phyloP scores from a whole-genome alignment of 2,113 vertebrate genomes.

The Cyprinus carpio region DNA sequence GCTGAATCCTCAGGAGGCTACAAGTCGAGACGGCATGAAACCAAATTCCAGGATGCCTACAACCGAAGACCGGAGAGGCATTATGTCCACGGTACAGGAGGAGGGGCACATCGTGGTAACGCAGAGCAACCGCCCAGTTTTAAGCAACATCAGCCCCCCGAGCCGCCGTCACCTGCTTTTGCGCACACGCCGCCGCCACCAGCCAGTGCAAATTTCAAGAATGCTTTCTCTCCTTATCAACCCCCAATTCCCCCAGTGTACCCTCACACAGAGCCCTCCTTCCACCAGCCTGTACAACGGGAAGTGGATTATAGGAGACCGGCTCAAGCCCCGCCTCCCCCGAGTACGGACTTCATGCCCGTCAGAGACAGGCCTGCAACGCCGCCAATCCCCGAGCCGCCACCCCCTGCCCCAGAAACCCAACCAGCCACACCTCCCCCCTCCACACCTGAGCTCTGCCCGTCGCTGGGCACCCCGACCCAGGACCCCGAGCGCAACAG shows the following conservation, averaged over 20 bases:
- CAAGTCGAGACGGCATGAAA: constrained; percentile 88
- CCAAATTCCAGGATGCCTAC: constrained; percentile 94
- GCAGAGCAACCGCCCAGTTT: constrained; percentile 77
- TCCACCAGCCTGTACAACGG: constrained; percentile 77
- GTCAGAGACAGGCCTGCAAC: constrained; percentile 83
- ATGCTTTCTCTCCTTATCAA: constrained; percentile 89
- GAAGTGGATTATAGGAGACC: constrained; percentile 85
- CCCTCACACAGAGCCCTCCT: constrained; percentile 79
- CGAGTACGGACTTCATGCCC: constrained; percentile 74
- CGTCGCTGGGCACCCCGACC: constrained; percentile 86
- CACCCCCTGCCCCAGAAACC: constrained; percentile 76
- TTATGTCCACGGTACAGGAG: constrained; percentile 77
- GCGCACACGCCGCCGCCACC: constrained; percentile 81
- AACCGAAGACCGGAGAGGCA: constrained; percentile 90
- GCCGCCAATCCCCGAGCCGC: constrained; percentile 83
- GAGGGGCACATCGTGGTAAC: constrained; percentile 70
- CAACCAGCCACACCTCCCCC: constrained; percentile 76
- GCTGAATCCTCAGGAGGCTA: constrained; percentile 79
- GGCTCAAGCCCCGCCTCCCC: constrained; percentile 68
- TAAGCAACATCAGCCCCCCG: constrained; percentile 84
- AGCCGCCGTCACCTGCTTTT: constrained; percentile 69
- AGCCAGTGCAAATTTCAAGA: constrained; percentile 81
- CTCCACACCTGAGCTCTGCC: constrained; percentile 84
- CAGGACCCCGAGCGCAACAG: constrained; percentile 90
- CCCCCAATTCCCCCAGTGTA: constrained; percentile 80